phyloP scores from a whole-genome alignment of 2,113 vertebrate species.

The Mus pahari region DNA sequence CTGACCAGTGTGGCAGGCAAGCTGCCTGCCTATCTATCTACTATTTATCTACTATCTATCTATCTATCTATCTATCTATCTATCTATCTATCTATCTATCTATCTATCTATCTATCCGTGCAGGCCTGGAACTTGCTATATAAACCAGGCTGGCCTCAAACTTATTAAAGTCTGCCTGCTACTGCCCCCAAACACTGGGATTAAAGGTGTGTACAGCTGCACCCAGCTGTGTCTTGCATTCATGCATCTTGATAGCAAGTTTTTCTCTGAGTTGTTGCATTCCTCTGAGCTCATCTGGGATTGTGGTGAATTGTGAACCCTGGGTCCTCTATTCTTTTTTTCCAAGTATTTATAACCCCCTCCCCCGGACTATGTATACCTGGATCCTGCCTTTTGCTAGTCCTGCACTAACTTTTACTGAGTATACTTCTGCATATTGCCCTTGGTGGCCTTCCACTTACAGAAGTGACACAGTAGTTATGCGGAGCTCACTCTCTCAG shows the following conservation, averaged over 20 bases:
- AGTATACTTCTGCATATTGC: background rate
- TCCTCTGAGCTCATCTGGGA: background rate
- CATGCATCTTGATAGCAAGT: background rate
- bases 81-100: background rate
- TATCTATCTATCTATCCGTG: background rate
- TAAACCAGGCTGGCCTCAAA: background rate
- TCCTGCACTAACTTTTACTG: background rate
- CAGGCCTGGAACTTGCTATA: background rate
- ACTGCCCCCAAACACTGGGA: background rate
- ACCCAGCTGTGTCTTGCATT: background rate
- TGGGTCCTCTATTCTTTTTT: background rate
- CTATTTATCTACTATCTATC: background rate
- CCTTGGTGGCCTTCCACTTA: background rate
- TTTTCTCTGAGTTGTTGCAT: background rate
- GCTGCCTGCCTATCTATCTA: no score
- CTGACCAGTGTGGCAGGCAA: background rate
- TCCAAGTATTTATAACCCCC: background rate
- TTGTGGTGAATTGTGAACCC: background rate
- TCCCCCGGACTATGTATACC: background rate
- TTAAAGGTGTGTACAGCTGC: background rate
- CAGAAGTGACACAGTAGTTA: background rate
- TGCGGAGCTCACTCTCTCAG: background rate
- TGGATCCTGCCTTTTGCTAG: conserved; percentile 5
- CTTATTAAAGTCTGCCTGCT: background rate
- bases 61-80: background rate